phyloP scores from a whole-genome alignment of 2,797 vertebrate species.

The Pygocentrus nattereri region DNA sequence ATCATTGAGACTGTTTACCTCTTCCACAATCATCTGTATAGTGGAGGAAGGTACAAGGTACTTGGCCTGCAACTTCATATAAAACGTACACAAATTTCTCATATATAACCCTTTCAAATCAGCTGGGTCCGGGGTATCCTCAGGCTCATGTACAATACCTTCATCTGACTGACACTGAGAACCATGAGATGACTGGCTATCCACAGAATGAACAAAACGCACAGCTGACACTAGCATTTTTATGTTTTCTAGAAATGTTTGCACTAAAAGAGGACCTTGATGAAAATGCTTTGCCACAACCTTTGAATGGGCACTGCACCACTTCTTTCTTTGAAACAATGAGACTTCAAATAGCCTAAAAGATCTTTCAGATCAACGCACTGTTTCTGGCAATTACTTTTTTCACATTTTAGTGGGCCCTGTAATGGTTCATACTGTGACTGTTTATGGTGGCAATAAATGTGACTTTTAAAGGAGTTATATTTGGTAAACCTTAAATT shows the following conservation, averaged over 20 bases:
- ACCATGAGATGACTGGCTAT: conserved; percentile 23
- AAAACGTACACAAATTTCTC: too few species aligned
- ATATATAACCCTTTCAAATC: conserved; percentile 50
- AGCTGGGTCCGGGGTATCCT: conserved; percentile 27
- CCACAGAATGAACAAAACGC: conserved; percentile 29
- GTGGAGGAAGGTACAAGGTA: conserved; percentile 51
- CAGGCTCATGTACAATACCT: conserved; percentile 36
- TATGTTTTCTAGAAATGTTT: conserved; percentile 44
- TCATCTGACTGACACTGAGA: too few species aligned
- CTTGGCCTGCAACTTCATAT: conserved; percentile 48
- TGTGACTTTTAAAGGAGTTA: conserved; percentile 51
- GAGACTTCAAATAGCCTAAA: conserved; percentile 43
- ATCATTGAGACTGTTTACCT: conserved; percentile 43
- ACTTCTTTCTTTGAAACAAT: conserved; percentile 44
- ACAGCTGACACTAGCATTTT: conserved; percentile 25
- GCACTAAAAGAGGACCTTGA: too few species aligned
- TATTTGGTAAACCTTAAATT: conserved; percentile 45
- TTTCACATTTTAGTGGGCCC: conserved; percentile 43
- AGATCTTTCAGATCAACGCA: conserved; percentile 50
- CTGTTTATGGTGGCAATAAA: conserved; percentile 36
- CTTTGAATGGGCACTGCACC: conserved; percentile 47
- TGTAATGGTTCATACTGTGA: conserved; percentile 13
- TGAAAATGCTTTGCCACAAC: conserved; percentile 45
- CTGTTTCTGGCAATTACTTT: conserved; percentile 34
- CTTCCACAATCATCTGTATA: conserved; percentile 55